Conservation (phyloP, 2,797 vertebrate species). For the Dryobates pubescens region DNA sequence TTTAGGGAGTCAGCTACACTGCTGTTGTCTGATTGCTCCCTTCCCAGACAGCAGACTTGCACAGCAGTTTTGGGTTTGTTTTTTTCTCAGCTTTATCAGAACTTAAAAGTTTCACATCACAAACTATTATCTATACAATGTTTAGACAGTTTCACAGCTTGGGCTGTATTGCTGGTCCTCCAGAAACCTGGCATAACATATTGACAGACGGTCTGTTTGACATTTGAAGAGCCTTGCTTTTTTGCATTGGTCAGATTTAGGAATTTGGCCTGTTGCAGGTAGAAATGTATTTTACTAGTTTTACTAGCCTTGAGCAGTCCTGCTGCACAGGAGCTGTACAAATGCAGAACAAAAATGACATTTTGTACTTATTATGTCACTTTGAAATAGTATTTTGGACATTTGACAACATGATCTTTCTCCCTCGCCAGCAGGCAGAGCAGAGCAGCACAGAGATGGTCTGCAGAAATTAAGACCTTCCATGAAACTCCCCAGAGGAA, state of each 20-base stretch:
- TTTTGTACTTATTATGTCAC: background rate
- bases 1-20: background rate
- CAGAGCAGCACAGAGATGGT: background rate
- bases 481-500: background rate
- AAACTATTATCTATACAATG: background rate
- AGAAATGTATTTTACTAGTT: background rate
- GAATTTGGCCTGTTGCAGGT: background rate
- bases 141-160: background rate
- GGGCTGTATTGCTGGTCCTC: background rate
- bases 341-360: background rate
- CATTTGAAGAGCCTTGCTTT: background rate
- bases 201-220: background rate
- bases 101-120: background rate
- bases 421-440: background rate
- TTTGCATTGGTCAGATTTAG: background rate
- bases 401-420: background rate
- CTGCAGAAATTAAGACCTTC: background rate
- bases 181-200: background rate
- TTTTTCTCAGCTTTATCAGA: background rate
- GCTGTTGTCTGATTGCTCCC: background rate
- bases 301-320: background rate
- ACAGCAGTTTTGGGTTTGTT: rapidly evolving
- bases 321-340: background rate
- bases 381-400: slow-evolving; percentile 5
- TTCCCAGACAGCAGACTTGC: background rate